Evolutionary conservation across 2,888 invertebrate species (phyloP).

Genomic region (Gerosis bhagava): DNA sequence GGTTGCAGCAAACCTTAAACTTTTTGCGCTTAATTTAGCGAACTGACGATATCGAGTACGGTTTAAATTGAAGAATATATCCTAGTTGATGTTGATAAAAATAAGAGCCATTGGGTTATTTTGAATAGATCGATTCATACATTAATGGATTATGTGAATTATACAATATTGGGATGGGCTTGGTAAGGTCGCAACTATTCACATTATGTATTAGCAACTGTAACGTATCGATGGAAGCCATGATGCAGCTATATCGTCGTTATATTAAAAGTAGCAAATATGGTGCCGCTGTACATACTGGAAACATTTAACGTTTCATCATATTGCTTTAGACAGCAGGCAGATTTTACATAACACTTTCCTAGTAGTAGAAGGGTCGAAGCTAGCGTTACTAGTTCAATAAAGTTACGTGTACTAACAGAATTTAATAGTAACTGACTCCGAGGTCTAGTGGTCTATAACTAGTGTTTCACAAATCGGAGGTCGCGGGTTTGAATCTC

Average conservation of each 20-base stretch:
- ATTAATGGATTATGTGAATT: constrained; percentile 52
- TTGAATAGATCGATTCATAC: constrained; percentile 40
- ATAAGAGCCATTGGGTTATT: constrained; percentile 5
- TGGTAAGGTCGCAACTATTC: constrained; percentile 72
- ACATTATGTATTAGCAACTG: constrained; percentile 53
- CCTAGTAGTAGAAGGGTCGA: constrained; percentile 18
- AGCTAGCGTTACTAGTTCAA: too few species aligned
- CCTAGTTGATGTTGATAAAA: constrained; percentile 7
- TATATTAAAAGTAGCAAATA: constrained; percentile 16
- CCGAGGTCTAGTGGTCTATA: too few species aligned
- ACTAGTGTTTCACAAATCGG: too few species aligned
- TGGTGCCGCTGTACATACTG: background rate
- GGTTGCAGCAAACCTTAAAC: constrained; percentile 2
- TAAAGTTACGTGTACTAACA: too few species aligned
- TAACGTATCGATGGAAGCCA: constrained; percentile 43
- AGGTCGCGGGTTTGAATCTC: too few species aligned
- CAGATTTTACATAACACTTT: constrained; percentile 22
- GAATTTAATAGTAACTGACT: too few species aligned
- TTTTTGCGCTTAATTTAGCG: too few species aligned
- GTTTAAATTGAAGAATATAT: too few species aligned
- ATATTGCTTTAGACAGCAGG: constrained; percentile 7
- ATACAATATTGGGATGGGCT: constrained; percentile 67
- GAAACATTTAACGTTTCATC: too few species aligned
- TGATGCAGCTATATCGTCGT: constrained; percentile 33
- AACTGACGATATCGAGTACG: too few species aligned